phyloP scores from a whole-genome alignment of 1,140 invertebrate species.

The Drosophila pseudoananassae region DNA sequence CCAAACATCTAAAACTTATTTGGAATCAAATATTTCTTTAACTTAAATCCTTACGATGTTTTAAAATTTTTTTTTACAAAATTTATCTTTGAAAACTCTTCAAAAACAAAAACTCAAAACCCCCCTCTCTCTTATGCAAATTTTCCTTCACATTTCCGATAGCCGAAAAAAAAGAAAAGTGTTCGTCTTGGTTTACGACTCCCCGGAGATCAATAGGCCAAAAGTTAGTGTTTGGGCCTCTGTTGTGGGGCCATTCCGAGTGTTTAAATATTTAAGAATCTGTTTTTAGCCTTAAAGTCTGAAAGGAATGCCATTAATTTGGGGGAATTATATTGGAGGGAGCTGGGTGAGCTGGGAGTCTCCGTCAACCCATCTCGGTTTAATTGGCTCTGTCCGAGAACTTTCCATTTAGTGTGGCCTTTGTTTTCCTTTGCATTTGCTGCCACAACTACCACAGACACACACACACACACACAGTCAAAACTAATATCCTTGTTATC shows the following conservation, averaged over 20 bases:
- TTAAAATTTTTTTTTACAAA: too few relatives aligned
- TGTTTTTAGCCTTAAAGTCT: slow-evolving; percentile 15
- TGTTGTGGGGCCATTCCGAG: not conserved
- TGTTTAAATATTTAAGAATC: slow-evolving; percentile 18
- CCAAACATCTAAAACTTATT: too few relatives aligned
- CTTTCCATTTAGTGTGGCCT: slow-evolving; percentile 32
- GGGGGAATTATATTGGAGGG: slow-evolving; percentile 6
- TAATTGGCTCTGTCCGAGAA: slow-evolving; percentile 36
- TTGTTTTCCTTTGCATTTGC: slow-evolving; percentile 14
- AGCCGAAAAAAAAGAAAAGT: not conserved
- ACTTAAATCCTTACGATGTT: too few relatives aligned
- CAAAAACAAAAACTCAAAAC: too few relatives aligned
- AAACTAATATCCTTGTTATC: slow-evolving; percentile 3
- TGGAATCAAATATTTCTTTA: too few relatives aligned
- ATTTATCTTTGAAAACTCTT: too few relatives aligned
- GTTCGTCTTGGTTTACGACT: slow-evolving; percentile 14
- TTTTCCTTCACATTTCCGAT: slow-evolving; percentile 12
- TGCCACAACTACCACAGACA: not conserved
- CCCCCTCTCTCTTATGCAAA: not conserved
- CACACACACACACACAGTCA: not conserved
- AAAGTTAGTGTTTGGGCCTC: not conserved
- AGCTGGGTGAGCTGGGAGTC: not conserved
- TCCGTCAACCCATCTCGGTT: slow-evolving; percentile 3
- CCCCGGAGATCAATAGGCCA: slow-evolving; percentile 18
- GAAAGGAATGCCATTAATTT: slow-evolving; percentile 15